phyloP scores from a whole-genome alignment of 1,140 invertebrate genomes.

The Ptiloglossa arizonensis region DNA sequence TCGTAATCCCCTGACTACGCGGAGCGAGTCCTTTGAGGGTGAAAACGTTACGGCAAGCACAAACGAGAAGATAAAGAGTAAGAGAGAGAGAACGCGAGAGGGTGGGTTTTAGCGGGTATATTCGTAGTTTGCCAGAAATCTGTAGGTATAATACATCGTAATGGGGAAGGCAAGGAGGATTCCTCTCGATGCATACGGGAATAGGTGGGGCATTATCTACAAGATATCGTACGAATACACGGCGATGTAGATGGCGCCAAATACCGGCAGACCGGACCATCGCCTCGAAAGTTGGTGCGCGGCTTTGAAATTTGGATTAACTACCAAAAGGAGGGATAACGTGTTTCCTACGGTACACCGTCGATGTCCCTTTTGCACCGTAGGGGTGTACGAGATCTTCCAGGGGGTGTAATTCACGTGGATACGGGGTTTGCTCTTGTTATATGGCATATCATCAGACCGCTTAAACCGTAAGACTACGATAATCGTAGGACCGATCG shows the following conservation, averaged over 20 bases:
- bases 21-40: constrained; percentile 77
- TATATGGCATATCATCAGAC: constrained; percentile 56
- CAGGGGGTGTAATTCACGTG: constrained; percentile 26
- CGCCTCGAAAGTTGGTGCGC: constrained; percentile 67
- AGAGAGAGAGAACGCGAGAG: constrained; percentile 51
- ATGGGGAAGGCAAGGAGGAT: constrained; percentile 50
- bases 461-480: too few species aligned
- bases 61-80: constrained; percentile 36
- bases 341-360: neutral
- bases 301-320: constrained; percentile 73
- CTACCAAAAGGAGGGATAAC: neutral
- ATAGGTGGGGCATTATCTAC: constrained; percentile 42
- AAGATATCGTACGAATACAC: constrained; percentile 28
- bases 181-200: constrained; percentile 7
- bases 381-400: constrained; percentile 9
- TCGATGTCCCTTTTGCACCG: constrained; percentile 39
- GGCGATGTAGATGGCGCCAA: constrained; percentile 3
- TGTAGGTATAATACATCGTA: constrained; percentile 57
- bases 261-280: constrained; percentile 8
- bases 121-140: constrained; percentile 59
- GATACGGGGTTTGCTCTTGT: constrained; percentile 14
- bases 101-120: constrained; percentile 45
- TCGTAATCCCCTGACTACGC: constrained; percentile 73
- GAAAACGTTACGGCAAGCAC: constrained; percentile 51
- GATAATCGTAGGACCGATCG: constrained; percentile 32